Evolutionary conservation across 2,797 vertebrate species (phyloP).

Genomic region (Prunella strophiata): DNA sequence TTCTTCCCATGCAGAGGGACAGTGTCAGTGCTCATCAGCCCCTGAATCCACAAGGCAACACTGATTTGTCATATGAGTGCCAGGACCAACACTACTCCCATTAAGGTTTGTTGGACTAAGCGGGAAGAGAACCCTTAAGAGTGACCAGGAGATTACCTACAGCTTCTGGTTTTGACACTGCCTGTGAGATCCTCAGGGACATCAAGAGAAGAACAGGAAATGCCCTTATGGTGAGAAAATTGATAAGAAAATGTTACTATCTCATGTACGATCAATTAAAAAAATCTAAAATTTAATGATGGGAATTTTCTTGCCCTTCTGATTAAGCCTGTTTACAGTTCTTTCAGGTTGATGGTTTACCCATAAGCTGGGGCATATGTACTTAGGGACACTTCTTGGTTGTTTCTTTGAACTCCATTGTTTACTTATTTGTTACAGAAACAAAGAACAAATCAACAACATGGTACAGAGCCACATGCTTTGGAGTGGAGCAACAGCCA

Average conservation of each 20-base stretch:
- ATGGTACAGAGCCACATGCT: neutral
- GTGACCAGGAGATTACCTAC: neutral
- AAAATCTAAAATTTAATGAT: neutral
- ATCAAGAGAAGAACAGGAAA: neutral
- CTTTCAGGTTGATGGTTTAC: neutral
- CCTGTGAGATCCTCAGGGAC: neutral
- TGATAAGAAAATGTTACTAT: neutral
- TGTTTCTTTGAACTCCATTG: neutral
- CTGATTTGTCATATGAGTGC: neutral
- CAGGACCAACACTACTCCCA: neutral
- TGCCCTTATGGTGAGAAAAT: neutral
- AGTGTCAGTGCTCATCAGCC: neutral
- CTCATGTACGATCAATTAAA: neutral
- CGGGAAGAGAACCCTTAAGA: neutral
- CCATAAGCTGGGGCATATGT: neutral
- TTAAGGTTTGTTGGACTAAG: neutral
- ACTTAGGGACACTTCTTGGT: neutral
- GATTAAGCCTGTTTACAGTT: neutral
- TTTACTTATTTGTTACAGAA: conserved; percentile 22
- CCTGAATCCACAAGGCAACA: neutral
- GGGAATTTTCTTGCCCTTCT: neutral
- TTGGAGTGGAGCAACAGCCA: neutral
- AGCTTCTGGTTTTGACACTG: neutral
- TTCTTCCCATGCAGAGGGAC: neutral
- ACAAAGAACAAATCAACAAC: neutral